A percentile compares a stretch with the other conserved stretches of the same genome.
Conservation (phyloP, 2,888 invertebrate species). For the Augochlorella aurata region DNA sequence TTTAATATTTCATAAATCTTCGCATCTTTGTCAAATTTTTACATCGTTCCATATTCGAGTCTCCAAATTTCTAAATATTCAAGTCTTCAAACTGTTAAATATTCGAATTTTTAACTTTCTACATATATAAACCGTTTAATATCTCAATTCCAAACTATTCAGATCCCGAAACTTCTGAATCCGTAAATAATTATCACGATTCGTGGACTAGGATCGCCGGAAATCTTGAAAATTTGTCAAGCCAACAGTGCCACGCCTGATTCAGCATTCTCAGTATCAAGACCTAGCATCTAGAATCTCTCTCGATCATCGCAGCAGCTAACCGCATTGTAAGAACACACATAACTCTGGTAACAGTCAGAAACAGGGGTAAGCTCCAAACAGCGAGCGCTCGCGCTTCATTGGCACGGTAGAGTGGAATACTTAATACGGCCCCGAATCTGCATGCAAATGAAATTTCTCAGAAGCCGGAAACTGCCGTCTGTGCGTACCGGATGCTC, state of each 20-base stretch:
- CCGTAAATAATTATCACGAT: too few species aligned
- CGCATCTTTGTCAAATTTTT: too few species aligned
- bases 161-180: neutral
- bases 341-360: constrained; percentile 1
- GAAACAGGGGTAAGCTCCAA: neutral
- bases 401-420: constrained; percentile 15
- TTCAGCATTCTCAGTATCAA: neutral
- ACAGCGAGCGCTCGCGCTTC: neutral
- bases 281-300: neutral
- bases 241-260: neutral
- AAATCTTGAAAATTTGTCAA: too few species aligned
- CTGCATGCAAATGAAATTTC: constrained; percentile 53
- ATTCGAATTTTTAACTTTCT: neutral
- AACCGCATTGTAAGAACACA: neutral
- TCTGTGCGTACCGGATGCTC: constrained; percentile 10
- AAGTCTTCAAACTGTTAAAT: too few species aligned
- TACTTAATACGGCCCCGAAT: constrained; percentile 38
- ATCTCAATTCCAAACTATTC: neutral
- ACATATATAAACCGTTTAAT: neutral
- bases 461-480: constrained; percentile 24
- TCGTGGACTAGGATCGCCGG: too few species aligned
- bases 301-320: neutral
- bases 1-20: too few species aligned
- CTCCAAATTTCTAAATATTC: too few species aligned
- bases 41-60: too few species aligned